phyloP scores from a whole-genome alignment of 2,888 invertebrate genomes.

The Acronicta aceris region DNA sequence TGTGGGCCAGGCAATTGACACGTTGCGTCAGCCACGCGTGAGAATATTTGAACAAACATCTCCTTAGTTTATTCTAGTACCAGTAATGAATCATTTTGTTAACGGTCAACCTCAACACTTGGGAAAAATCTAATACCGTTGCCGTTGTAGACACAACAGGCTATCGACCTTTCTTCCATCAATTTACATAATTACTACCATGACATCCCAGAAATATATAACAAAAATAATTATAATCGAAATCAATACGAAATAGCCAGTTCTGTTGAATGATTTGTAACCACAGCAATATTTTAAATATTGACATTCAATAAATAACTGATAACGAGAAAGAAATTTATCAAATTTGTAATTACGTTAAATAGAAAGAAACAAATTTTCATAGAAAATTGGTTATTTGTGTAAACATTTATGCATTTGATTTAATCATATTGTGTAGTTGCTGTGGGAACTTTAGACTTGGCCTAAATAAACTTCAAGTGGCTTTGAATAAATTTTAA shows the following conservation, averaged over 20 bases:
- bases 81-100: conserved; percentile 87
- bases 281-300: conserved; percentile 39
- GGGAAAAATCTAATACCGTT: conserved; percentile 75
- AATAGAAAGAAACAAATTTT: conserved; percentile 40
- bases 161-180: conserved; percentile 71
- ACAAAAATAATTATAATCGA: conserved; percentile 56
- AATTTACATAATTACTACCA: conserved; percentile 77
- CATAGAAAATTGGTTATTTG: conserved; percentile 30
- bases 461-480: conserved; percentile 41
- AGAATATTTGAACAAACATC: conserved; percentile 87
- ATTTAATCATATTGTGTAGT: conserved; percentile 37
- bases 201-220: conserved; percentile 64
- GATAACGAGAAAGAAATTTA: conserved; percentile 41
- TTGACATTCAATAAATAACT: conserved; percentile 45
- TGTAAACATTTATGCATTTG: conserved; percentile 41
- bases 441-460: conserved; percentile 49
- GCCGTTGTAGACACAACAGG: conserved; percentile 69
- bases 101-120: conserved; percentile 82
- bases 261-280: conserved; percentile 54
- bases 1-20: conserved; percentile 81
- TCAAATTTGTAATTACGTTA: conserved; percentile 51
- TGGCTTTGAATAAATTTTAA: conserved; percentile 40
- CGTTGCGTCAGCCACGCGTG: conserved; percentile 80
- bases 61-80: conserved; percentile 83
- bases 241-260: conserved; percentile 54